Base-by-base conservation (phyloP, 2,113 vertebrate species). In the Opisthocomus hoazin region DNA sequence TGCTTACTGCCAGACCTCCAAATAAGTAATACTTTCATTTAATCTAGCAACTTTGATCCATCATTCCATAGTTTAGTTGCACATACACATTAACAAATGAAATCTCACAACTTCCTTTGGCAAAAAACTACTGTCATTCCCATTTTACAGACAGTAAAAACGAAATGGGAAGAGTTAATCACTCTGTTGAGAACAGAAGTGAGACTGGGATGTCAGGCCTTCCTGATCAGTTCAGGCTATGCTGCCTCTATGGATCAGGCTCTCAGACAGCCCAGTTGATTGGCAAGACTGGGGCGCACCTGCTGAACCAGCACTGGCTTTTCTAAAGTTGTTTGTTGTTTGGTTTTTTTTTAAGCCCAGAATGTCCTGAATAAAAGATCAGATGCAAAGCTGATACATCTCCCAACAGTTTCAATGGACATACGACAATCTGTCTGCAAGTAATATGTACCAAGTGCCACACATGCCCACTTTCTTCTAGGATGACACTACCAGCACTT, bases 1-100 rank as follows among this genome's bases (percentile, higher is more conserved):
- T 89, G 58, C 84, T 85, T 89, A 77, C 68, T 95, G 84, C 88
- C 90, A 96, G 93, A 84, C 23, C 69, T 87, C 71, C 89, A 93
- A 91, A 56, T 65, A 94, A 94, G 37, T 76, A 94, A 80, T 63
- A 73, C 39, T 80, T 89, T n/a, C 43, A 26, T 91, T 84, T 64
- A 86, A 92, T 89, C 64, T 26, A 76, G 65, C 4, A 4, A 71
- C 88, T 80, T 74, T 86, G 70, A 65, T 87, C 48, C 57, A 61
- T 69, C 56, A 27, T 58, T 63, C 64, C 19, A 45, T 36, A 79
- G n/a, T 65, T 88, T 48, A 63, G 63, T 61, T 84, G 48, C 37
- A 80, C 2, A 3, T 24, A 57, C 34, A 39, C 24, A 60, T 81
- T 79, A 90, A 89, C 34, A 69, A 92, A 75, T 45, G 24, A 65